Evolutionary conservation across 2,797 vertebrate species (phyloP).

Genomic region (Cuculus canorus): DNA sequence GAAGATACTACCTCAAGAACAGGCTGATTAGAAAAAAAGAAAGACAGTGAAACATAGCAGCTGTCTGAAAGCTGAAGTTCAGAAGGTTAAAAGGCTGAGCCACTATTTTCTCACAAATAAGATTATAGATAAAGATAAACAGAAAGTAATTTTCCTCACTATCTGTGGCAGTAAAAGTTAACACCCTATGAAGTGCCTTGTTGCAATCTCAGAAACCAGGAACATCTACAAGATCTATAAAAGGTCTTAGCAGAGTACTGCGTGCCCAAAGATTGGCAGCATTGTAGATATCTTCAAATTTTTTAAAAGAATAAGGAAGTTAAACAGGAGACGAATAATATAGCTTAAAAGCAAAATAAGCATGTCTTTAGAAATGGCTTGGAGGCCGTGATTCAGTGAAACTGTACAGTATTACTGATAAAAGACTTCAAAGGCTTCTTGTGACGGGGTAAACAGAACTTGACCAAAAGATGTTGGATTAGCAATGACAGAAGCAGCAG

Average conservation of each 20-base stretch:
- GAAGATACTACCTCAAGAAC: slow-evolving; percentile 20
- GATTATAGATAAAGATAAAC: slow-evolving; percentile 57
- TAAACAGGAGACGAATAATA: not conserved
- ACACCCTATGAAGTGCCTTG: not conserved
- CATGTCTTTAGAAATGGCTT: not conserved
- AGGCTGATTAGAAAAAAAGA: slow-evolving; percentile 2
- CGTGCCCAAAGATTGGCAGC: not conserved
- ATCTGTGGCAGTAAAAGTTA: slow-evolving; percentile 24
- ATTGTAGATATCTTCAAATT: not conserved
- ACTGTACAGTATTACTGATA: not conserved
- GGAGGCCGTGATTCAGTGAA: not conserved
- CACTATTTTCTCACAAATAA: slow-evolving; percentile 37
- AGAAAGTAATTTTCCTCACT: slow-evolving; percentile 56
- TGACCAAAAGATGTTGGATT: not conserved
- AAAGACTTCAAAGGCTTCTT: not conserved
- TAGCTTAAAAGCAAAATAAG: not conserved
- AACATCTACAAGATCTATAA: not conserved
- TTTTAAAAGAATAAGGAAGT: not conserved
- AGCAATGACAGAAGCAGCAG: not conserved
- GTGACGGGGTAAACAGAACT: not conserved
- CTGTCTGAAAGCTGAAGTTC: slow-evolving; percentile 22
- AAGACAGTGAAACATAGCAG: slow-evolving; percentile 3
- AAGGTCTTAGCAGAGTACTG: not conserved
- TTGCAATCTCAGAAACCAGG: slow-evolving; percentile 14
- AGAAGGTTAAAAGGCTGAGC: slow-evolving; percentile 43